Conservation (phyloP, 2,888 invertebrate genomes). For the Rhyacophila evoluta region DNA sequence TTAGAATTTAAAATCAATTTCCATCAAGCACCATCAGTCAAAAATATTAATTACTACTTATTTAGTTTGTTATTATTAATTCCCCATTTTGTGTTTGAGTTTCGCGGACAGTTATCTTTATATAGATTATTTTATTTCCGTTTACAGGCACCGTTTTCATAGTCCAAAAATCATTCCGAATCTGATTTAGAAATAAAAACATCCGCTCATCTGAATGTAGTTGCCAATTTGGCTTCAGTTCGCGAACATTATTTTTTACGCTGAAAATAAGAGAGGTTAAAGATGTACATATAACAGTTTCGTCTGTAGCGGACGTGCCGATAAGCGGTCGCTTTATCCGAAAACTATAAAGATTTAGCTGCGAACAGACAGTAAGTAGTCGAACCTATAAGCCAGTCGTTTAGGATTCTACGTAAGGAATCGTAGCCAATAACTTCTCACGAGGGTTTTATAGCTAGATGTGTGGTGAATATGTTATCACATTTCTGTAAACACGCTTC, state of each 20-base stretch:
- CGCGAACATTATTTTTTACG: not conserved
- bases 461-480: not conserved
- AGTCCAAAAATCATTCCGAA: too few relatives aligned
- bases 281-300: not conserved
- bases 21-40: too few relatives aligned
- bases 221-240: not conserved
- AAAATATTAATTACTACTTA: too few relatives aligned
- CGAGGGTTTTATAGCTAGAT: not conserved
- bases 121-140: too few relatives aligned
- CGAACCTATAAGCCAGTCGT: not conserved
- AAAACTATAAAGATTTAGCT: conserved; percentile 22
- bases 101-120: too few relatives aligned
- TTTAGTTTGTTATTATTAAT: too few relatives aligned
- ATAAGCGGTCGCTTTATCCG: not conserved
- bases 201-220: not conserved
- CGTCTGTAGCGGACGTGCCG: not conserved
- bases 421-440: conserved; percentile 5
- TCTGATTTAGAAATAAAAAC: not conserved
- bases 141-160: too few relatives aligned
- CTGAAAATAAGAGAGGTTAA: not conserved
- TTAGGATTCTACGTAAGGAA: not conserved
- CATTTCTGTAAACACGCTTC: not conserved
- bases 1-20: too few relatives aligned
- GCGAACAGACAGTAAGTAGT: not conserved
- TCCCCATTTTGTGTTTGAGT: too few relatives aligned